These are phyloP conservation scores for Lissocephala sabroskyi DNA, from an alignment of 2,888 invertebrate species.

Conservation along the genomic window DNA sequence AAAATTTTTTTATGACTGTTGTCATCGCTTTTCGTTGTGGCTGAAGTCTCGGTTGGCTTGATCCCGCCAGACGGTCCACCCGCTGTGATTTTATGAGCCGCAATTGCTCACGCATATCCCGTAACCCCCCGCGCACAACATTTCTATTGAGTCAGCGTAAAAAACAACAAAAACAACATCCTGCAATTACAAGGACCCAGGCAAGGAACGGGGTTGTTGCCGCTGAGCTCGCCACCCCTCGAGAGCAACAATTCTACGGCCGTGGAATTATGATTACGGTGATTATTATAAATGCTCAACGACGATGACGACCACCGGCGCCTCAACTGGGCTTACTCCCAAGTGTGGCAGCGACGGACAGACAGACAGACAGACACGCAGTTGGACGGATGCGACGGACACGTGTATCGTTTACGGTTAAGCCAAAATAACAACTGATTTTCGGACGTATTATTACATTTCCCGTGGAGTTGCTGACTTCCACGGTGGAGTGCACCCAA, in stretches of 20 bases:
- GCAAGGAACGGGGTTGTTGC: background rate
- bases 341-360: no score
- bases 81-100: constrained; percentile 71
- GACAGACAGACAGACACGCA: no score
- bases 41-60: constrained; percentile 8
- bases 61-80: constrained; percentile 59
- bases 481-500: constrained; percentile 50
- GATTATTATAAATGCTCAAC: constrained; percentile 34
- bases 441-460: constrained; percentile 65
- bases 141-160: constrained; percentile 67
- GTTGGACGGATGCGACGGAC: background rate
- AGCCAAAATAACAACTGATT: constrained; percentile 62
- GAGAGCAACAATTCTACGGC: background rate
- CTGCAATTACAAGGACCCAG: constrained; percentile 7
- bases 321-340: no score
- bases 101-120: constrained; percentile 68
- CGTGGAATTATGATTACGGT: constrained; percentile 52
- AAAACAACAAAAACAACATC: constrained; percentile 16
- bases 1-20: constrained; percentile 53
- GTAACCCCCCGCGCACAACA: no score
- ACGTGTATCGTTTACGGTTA: constrained; percentile 58
- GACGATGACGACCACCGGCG: no score
- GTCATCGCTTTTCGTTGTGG: constrained; percentile 39
- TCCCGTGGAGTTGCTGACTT: constrained; percentile 52
- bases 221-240: constrained; percentile 26